Conservation (phyloP, 2,113 vertebrate species). For the Poeciliopsis retropinna region DNA sequence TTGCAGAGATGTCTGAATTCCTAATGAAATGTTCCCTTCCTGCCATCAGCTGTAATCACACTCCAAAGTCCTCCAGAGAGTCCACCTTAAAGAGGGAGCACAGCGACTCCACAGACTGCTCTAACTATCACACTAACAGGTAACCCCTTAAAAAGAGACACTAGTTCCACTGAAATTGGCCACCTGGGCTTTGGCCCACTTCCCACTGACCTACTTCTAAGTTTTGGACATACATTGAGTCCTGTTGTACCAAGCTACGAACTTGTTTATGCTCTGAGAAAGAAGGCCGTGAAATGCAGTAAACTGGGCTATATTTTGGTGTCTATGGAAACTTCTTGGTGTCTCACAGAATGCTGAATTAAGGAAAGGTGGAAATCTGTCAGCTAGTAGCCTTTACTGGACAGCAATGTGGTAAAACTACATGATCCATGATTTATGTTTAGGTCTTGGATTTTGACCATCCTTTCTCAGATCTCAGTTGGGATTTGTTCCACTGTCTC, state of each 20-base stretch:
- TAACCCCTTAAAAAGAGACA: constrained; percentile 3
- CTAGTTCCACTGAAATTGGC: constrained; percentile 22
- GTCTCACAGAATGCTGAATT: too few relatives aligned
- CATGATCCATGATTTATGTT: background rate
- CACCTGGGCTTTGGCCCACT: constrained; percentile 32
- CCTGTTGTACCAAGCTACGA: background rate
- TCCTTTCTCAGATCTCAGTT: background rate
- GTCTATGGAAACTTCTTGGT: too few relatives aligned
- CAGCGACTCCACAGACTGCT: constrained; percentile 9
- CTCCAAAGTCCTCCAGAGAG: constrained; percentile 19
- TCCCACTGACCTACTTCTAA: constrained; percentile 20
- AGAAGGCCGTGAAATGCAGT: background rate
- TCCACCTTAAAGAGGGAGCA: constrained; percentile 34
- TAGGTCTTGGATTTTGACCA: background rate
- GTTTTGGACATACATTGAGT: background rate
- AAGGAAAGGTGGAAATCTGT: too few relatives aligned
- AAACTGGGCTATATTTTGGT: background rate
- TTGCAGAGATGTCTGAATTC: constrained; percentile 6
- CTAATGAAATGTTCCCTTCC: constrained; percentile 7
- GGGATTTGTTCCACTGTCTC: too few relatives aligned
- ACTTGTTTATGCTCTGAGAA: constrained; percentile 1
- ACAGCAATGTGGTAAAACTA: background rate
- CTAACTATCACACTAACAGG: constrained; percentile 1
- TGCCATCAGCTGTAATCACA: constrained; percentile 39
- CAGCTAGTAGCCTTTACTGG: background rate